phyloP scores from a whole-genome alignment of 30 jellyfish, hydroid and myxozoan species.

The Cassiopea xamachana region DNA sequence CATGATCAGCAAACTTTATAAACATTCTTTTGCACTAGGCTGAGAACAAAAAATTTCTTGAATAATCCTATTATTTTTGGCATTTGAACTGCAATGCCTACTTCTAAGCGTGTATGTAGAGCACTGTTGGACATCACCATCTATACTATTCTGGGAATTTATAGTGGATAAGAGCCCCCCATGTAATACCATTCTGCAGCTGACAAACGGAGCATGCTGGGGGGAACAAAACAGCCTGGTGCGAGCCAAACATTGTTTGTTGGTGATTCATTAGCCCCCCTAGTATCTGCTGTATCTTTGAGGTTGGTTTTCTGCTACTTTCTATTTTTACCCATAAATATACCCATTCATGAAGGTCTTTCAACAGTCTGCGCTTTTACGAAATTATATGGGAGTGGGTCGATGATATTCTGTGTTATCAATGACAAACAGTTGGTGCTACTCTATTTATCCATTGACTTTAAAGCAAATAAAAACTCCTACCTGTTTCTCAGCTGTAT shows the following conservation, averaged over 20 bases:
- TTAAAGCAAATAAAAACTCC: too few species aligned
- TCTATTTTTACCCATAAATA: too few species aligned
- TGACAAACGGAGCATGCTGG: constrained; percentile 13
- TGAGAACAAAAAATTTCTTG: not conserved
- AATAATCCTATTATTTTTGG: not conserved
- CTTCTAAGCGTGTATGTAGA: not conserved
- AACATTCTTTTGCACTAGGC: constrained; percentile 37
- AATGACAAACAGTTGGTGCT: too few species aligned
- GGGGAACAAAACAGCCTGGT: constrained; percentile 36
- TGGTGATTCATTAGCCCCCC: not conserved
- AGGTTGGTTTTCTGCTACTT: not conserved
- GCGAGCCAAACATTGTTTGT: not conserved
- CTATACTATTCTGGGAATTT: constrained; percentile 18
- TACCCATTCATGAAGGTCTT: too few species aligned
- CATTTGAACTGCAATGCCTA: constrained; percentile 8
- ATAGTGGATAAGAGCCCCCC: not conserved
- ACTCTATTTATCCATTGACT: too few species aligned
- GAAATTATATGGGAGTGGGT: too few species aligned
- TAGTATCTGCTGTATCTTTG: not conserved
- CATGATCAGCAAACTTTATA: constrained; percentile 1
- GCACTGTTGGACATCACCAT: constrained; percentile 26
- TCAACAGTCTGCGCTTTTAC: too few species aligned
- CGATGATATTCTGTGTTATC: too few species aligned
- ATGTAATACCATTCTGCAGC: constrained; percentile 2
- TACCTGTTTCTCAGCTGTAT: too few species aligned